These are phyloP conservation scores for Coregonus suidteri DNA, from an alignment of 2,797 vertebrate species.

Conservation along the genomic window DNA sequence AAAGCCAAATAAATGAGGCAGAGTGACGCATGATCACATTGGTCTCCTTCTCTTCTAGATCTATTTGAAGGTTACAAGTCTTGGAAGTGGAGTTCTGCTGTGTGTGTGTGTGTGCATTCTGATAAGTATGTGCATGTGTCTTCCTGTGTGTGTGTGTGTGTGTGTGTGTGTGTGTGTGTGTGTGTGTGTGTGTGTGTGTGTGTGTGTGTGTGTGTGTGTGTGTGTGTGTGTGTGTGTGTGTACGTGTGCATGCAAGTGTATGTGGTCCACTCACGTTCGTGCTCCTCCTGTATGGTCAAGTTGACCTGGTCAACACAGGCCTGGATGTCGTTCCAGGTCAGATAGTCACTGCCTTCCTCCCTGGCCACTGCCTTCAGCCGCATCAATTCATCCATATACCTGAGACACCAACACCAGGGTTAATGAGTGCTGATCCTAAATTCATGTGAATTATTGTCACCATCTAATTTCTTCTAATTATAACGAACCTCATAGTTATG, in stretches of 20 bases:
- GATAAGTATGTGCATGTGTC: neutral
- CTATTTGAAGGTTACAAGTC: neutral
- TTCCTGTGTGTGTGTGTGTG: neutral
- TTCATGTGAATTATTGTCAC: neutral
- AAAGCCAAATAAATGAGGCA: too few species aligned
- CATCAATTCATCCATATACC: constrained; percentile 93
- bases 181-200: neutral
- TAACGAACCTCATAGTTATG: too few species aligned
- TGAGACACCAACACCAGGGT: constrained; percentile 53
- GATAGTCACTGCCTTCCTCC: constrained; percentile 80
- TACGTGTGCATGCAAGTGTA: neutral
- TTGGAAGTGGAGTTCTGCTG: neutral
- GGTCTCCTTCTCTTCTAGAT: neutral
- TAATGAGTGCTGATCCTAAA: too few species aligned
- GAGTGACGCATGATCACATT: neutral
- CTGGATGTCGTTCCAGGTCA: constrained; percentile 98
- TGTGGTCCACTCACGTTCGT: constrained; percentile 81
- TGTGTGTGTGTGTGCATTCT: neutral
- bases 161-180: neutral
- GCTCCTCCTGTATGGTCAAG: constrained; percentile 86
- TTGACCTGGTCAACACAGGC: constrained; percentile 92
- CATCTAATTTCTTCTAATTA: too few species aligned
- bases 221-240: too few species aligned
- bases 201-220: too few species aligned
- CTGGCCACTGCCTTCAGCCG: constrained; percentile 82